Evolutionary conservation across 2,888 invertebrate genomes (phyloP), one percentile per base, ranked within the genome.

Genomic region (Zygogramma bicolorata): DNA sequence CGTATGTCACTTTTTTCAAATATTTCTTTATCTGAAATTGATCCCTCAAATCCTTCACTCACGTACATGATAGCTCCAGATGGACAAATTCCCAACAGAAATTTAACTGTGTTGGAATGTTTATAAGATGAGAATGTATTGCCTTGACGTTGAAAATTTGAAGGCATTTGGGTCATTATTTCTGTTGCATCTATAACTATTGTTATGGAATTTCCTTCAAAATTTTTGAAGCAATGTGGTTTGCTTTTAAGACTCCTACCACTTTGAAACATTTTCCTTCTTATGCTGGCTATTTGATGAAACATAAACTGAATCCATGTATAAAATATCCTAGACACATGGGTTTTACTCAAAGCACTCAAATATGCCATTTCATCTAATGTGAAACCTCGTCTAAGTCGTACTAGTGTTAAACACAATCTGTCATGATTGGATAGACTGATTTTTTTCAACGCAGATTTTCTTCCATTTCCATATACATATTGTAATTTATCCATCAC

Each of bases 61-160:
- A n/a, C n/a, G 34, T 65, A 65, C n/a, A 57, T 57, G 1, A 65
- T 65, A 29, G 65, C 58, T 25, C 66, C 67, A 59, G 42, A 42
- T 15, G 59, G 29, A 20, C 59, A 59, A 10, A 67, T 67, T 8
- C 59, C 59, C 15, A 67, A 40, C 20, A 59, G 27, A 67, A 67
- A 67, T 20, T 67, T 46, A 2, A 67, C 46, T 6, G 67, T 67
- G 20, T 57, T 58, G 15, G 20, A 57, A 13, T 66, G 38, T 58
- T 58, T 59, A 8, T 29, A 59, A 8, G n/a, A n/a, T n/a, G n/a
- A n/a, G n/a, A n/a, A n/a, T n/a, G n/a, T n/a, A n/a, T n/a, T n/a
- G n/a, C n/a, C n/a, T n/a, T n/a, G n/a, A n/a, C n/a, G n/a, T n/a
- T n/a, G n/a, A n/a, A n/a, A n/a, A n/a, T n/a, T n/a, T n/a, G n/a